These are phyloP conservation scores for Pinna nobilis DNA, from an alignment of 1,140 invertebrate genomes.

Conservation along the genomic window DNA sequence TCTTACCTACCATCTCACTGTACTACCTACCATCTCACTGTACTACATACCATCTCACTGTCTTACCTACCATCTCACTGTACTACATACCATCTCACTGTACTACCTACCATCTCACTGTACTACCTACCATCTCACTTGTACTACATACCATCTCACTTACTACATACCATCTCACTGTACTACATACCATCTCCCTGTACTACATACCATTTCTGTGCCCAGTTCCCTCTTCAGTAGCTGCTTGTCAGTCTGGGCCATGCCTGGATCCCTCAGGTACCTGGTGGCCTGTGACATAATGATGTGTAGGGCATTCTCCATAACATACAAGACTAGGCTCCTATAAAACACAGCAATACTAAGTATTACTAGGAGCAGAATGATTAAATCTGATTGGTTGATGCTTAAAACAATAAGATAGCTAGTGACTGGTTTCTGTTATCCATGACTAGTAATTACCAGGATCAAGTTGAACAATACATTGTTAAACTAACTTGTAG, in stretches of 20 bases:
- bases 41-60: background rate
- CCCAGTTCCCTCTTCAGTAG: slow-evolving; percentile 73
- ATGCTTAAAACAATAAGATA: background rate
- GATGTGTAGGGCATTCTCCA: slow-evolving; percentile 66
- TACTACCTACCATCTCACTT: background rate
- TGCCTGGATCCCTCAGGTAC: slow-evolving; percentile 65
- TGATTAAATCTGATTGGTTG: background rate
- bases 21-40: background rate
- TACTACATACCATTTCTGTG: slow-evolving; percentile 67
- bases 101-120: too few species aligned
- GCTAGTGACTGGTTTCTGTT: background rate
- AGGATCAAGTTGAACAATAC: too few species aligned
- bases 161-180: background rate
- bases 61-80: slow-evolving; percentile 68
- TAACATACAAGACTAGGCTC: slow-evolving; percentile 55
- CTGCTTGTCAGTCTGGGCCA: slow-evolving; percentile 70
- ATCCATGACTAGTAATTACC: background rate
- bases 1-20: background rate
- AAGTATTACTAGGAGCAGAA: background rate
- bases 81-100: too few species aligned
- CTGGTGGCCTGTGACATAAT: slow-evolving; percentile 72
- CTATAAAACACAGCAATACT: slow-evolving; percentile 36
- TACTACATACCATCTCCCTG: background rate
- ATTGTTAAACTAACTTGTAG: too few species aligned
- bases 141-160: background rate